Conservation (phyloP, 2,888 invertebrate species). For the Litoditis marina region DNA sequence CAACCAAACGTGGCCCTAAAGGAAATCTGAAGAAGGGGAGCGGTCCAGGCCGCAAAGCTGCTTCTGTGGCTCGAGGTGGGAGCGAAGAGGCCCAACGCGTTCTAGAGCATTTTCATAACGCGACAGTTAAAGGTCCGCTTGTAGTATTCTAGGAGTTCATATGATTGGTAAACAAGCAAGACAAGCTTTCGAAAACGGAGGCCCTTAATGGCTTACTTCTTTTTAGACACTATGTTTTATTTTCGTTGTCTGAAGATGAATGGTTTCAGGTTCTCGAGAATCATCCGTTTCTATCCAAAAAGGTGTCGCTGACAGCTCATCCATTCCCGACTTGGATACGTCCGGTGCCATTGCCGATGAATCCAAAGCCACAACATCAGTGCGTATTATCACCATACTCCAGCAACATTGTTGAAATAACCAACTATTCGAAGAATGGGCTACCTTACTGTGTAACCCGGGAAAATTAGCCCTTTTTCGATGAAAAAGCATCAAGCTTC, state of each 20-base stretch:
- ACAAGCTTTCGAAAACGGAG: too few species aligned
- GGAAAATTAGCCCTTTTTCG: not conserved
- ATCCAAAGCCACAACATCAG: slow-evolving; percentile 12
- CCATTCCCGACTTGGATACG: slow-evolving; percentile 13
- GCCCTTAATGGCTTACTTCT: not conserved
- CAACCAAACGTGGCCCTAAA: slow-evolving; percentile 41
- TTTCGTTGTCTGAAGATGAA: not conserved
- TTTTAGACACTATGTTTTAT: not conserved
- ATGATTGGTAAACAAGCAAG: too few species aligned
- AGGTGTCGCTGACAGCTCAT: slow-evolving; percentile 27
- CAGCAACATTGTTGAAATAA: too few species aligned
- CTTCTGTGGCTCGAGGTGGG: slow-evolving; percentile 34
- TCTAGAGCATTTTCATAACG: slow-evolving; percentile 55
- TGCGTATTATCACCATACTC: not conserved
- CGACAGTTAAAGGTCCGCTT: slow-evolving; percentile 52
- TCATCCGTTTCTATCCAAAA: slow-evolving; percentile 29
- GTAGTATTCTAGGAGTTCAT: too few species aligned
- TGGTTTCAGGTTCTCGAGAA: slow-evolving; percentile 25
- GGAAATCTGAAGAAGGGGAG: slow-evolving; percentile 22
- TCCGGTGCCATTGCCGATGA: slow-evolving; percentile 1
- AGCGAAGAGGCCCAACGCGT: slow-evolving; percentile 29
- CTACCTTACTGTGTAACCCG: too few species aligned
- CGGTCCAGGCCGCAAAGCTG: slow-evolving; percentile 13
- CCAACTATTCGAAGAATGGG: too few species aligned
- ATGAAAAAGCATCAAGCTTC: too few species aligned